Evolutionary conservation across 2,888 invertebrate genomes (phyloP).

Genomic region (Dasysyrphus tricinctus): DNA sequence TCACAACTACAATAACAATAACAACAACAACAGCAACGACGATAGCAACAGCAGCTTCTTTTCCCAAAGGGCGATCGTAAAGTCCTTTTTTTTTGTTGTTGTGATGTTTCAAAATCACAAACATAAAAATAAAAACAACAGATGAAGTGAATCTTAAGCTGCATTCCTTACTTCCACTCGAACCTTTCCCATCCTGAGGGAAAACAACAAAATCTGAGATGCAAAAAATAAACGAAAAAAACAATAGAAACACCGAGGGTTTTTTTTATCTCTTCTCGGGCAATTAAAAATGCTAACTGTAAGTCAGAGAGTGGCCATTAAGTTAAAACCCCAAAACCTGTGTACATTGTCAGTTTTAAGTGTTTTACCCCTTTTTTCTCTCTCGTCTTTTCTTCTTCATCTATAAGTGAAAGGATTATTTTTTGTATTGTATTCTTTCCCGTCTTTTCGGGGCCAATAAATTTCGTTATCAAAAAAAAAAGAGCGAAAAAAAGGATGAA

Average conservation of each 20-base stretch:
- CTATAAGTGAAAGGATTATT: conserved; percentile 2
- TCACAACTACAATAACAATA: background rate
- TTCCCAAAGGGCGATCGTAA: conserved; percentile 52
- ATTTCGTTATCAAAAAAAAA: conserved; percentile 69
- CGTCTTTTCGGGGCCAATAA: conserved; percentile 62
- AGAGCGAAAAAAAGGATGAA: background rate
- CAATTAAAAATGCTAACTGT: conserved; percentile 75
- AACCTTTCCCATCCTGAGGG: conserved; percentile 44
- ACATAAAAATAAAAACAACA: background rate
- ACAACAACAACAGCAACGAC: conserved; percentile 43
- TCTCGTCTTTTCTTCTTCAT: background rate
- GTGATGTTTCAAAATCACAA: background rate
- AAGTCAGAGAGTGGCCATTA: conserved; percentile 74
- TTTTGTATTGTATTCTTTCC: conserved; percentile 3
- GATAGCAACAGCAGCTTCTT: conserved; percentile 24
- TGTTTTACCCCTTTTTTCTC: conserved; percentile 66
- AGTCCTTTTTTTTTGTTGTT: conserved; percentile 26
- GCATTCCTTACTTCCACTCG: conserved; percentile 14
- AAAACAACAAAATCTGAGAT: conserved; percentile 16
- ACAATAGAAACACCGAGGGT: conserved; percentile 63
- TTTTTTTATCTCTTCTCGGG: conserved; percentile 58
- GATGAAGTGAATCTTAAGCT: conserved; percentile 53
- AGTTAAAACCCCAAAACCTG: conserved; percentile 73
- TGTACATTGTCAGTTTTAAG: conserved; percentile 75
- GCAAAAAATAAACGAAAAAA: conserved; percentile 14